A percentile compares a stretch with the other conserved stretches of the same genome.
These are phyloP conservation scores for Drosophila glabriapex DNA, from an alignment of 2,888 invertebrate genomes.

Conservation along the genomic window DNA sequence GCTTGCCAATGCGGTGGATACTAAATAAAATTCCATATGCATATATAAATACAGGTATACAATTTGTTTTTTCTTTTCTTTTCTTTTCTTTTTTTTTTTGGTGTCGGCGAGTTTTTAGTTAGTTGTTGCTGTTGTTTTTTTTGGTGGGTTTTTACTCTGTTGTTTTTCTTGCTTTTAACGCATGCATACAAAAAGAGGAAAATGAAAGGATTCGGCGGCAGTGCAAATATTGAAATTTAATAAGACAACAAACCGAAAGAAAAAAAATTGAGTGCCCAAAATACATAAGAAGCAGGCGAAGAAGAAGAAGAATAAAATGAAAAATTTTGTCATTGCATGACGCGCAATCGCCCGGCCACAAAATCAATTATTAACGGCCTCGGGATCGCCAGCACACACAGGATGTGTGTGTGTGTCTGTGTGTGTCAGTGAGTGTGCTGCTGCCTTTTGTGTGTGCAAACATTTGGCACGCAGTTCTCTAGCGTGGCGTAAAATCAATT, in stretches of 20 bases:
- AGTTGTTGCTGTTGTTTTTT: slow-evolving; percentile 1
- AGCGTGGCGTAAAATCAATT: slow-evolving; percentile 79
- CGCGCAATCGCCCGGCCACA: slow-evolving; percentile 75
- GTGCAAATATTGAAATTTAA: slow-evolving; percentile 70
- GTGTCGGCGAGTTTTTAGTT: slow-evolving; percentile 61
- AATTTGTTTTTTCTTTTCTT: background rate
- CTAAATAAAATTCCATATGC: slow-evolving; percentile 29
- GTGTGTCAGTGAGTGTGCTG: slow-evolving; percentile 29
- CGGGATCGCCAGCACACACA: slow-evolving; percentile 21
- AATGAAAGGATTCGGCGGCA: slow-evolving; percentile 69
- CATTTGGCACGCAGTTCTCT: slow-evolving; percentile 61
- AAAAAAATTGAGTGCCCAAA: slow-evolving; percentile 33
- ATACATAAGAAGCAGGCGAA: background rate
- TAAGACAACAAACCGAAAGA: slow-evolving; percentile 37
- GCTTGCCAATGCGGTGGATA: slow-evolving; percentile 76
- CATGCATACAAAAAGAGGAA: slow-evolving; percentile 51
- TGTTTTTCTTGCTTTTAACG: slow-evolving; percentile 52
- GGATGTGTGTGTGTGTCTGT: slow-evolving; percentile 13
- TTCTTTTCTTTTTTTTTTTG: background rate
- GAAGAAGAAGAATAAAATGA: background rate
- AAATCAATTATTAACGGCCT: slow-evolving; percentile 83
- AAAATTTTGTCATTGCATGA: slow-evolving; percentile 45
- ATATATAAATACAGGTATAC: slow-evolving; percentile 9
- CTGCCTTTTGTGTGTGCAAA: slow-evolving; percentile 65
- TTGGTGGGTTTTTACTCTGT: slow-evolving; percentile 14